These are phyloP conservation scores for Herpetotheres cachinnans DNA, from an alignment of 2,113 vertebrate species.

Conservation along the genomic window DNA sequence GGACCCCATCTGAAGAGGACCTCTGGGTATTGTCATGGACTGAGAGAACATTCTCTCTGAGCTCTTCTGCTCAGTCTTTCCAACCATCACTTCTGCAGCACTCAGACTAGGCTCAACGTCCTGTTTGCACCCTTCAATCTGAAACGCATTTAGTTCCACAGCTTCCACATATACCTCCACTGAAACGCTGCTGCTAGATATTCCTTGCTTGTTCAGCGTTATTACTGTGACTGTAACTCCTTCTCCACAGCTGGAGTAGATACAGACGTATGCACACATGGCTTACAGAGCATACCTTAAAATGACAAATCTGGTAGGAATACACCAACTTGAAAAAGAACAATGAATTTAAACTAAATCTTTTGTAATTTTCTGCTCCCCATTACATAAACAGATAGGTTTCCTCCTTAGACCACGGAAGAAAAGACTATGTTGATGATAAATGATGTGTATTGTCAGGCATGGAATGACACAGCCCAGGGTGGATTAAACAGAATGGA, in stretches of 20 bases:
- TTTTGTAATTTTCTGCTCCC: neutral
- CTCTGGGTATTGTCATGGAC: neutral
- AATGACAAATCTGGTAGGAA: neutral
- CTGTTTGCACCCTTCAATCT: neutral
- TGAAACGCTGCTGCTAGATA: neutral
- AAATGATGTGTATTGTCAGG: neutral
- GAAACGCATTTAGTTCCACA: neutral
- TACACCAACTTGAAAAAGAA: neutral
- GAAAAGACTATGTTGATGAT: neutral
- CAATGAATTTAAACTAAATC: neutral
- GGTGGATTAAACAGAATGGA: neutral
- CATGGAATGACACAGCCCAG: neutral
- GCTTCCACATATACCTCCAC: neutral
- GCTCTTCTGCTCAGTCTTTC: neutral
- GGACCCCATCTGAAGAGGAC: neutral
- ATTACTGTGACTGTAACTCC: neutral
- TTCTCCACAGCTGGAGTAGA: neutral
- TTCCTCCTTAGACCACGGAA: neutral
- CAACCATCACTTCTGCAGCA: neutral
- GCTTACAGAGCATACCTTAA: neutral
- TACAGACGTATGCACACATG: neutral
- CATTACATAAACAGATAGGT: neutral
- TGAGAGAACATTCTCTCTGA: neutral
- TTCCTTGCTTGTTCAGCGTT: neutral
- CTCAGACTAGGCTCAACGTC: neutral